These are phyloP conservation scores for Euborellia annulipes DNA, from an alignment of 1,140 invertebrate genomes.

Conservation along the genomic window DNA sequence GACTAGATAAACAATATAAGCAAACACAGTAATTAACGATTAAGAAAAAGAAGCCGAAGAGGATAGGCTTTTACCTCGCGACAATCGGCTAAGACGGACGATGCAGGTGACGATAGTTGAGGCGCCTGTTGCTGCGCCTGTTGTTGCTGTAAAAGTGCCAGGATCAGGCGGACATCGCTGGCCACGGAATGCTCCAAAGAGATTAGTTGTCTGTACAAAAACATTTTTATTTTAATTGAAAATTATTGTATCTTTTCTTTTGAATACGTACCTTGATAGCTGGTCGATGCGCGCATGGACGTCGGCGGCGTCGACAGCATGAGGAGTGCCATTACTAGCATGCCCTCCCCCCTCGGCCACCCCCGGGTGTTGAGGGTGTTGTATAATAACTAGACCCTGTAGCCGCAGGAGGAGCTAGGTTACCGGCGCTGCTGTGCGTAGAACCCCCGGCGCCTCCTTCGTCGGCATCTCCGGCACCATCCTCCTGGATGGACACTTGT, in stretches of 20 bases:
- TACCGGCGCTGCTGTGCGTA: no score
- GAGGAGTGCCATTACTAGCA: slow-evolving; percentile 4
- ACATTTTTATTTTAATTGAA: no score
- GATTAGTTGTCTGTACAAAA: slow-evolving; percentile 22
- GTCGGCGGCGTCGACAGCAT: slow-evolving; percentile 6
- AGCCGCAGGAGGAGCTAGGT: no score
- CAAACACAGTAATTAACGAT: background rate
- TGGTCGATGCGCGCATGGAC: background rate
- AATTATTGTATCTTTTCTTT: no score
- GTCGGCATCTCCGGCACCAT: no score
- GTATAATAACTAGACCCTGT: slow-evolving; percentile 31
- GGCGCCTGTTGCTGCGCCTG: slow-evolving; percentile 9
- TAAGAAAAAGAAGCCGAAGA: background rate
- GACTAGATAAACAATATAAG: slow-evolving; percentile 6
- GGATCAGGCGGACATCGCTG: slow-evolving; percentile 45
- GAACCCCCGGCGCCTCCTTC: no score
- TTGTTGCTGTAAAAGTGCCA: slow-evolving; percentile 40
- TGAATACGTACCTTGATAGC: slow-evolving; percentile 5
- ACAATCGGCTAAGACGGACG: slow-evolving; percentile 13
- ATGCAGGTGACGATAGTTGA: slow-evolving; percentile 12
- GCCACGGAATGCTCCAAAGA: slow-evolving; percentile 45
- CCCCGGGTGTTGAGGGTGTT: slow-evolving; percentile 28
- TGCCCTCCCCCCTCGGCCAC: background rate
- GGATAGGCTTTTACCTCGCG: slow-evolving; percentile 18
- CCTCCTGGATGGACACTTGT: background rate